phyloP scores from a whole-genome alignment of 2,888 invertebrate genomes.

The Phortica magna region DNA sequence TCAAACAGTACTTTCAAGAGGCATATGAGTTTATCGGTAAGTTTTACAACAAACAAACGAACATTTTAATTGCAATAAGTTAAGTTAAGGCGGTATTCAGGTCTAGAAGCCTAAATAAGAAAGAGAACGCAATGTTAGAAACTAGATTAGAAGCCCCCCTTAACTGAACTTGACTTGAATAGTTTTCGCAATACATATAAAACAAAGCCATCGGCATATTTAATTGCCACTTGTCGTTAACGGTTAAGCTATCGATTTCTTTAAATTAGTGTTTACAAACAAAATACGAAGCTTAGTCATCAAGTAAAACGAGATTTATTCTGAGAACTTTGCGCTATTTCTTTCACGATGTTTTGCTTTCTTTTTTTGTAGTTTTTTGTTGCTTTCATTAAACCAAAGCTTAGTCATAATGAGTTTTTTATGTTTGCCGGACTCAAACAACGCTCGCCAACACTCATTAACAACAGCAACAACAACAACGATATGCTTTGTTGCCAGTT shows the following conservation, averaged over 20 bases:
- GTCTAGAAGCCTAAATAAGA: no score
- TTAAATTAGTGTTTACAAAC: neutral
- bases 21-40: slow-evolving; percentile 92
- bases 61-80: neutral
- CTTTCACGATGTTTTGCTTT: neutral
- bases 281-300: slow-evolving; percentile 8
- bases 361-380: neutral
- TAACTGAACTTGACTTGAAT: slow-evolving; percentile 39
- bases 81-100: no score
- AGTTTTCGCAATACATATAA: no score
- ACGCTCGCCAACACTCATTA: neutral
- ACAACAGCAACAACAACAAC: neutral
- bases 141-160: no score
- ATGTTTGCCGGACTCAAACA: neutral
- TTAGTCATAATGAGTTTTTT: slow-evolving; percentile 12
- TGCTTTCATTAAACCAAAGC: neutral
- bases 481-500: no score
- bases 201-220: neutral
- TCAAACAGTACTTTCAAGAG: slow-evolving; percentile 92
- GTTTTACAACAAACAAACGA: slow-evolving; percentile 61
- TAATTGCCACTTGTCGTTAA: neutral
- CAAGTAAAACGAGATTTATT: neutral
- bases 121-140: no score
- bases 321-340: neutral
- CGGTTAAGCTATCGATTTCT: neutral